These are phyloP conservation scores for Neopelma chrysocephalum DNA, from an alignment of 2,797 vertebrate species.

Conservation along the genomic window DNA sequence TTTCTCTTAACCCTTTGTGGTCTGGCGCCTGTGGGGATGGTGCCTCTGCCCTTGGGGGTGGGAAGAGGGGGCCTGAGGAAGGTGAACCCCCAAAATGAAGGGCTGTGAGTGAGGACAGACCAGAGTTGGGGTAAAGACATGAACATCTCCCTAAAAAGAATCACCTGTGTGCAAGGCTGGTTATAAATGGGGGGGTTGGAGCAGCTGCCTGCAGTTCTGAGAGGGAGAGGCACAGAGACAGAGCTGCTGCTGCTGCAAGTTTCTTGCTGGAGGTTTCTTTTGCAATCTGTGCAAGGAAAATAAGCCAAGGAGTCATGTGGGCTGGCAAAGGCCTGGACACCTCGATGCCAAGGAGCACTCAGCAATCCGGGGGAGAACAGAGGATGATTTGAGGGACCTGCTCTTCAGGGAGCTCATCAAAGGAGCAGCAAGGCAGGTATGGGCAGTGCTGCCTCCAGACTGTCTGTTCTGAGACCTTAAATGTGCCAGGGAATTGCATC, in stretches of 20 bases:
- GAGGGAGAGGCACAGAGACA: not conserved
- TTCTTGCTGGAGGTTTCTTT: slow-evolving; percentile 45
- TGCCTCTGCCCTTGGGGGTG: not conserved
- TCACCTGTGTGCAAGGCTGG: not conserved
- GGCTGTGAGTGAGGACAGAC: not conserved
- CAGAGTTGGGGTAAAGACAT: not conserved
- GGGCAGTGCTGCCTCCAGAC: not conserved
- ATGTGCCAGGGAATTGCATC: not conserved
- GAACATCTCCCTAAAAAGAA: no score
- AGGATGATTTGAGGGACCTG: not conserved
- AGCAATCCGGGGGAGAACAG: not conserved
- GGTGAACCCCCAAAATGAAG: not conserved
- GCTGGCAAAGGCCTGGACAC: not conserved
- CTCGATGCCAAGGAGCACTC: not conserved
- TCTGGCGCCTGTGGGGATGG: not conserved
- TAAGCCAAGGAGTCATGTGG: not conserved
- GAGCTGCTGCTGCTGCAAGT: not conserved
- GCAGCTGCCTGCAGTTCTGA: not conserved
- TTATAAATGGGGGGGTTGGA: not conserved
- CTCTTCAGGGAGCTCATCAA: not conserved
- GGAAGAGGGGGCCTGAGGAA: not conserved
- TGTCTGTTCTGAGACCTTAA: not conserved
- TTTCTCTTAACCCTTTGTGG: not conserved
- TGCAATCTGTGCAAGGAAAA: slow-evolving; percentile 6
- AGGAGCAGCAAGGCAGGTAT: not conserved